Evolutionary conservation across 2,113 vertebrate genomes (phyloP).

Genomic region (Gadus chalcogrammus): DNA sequence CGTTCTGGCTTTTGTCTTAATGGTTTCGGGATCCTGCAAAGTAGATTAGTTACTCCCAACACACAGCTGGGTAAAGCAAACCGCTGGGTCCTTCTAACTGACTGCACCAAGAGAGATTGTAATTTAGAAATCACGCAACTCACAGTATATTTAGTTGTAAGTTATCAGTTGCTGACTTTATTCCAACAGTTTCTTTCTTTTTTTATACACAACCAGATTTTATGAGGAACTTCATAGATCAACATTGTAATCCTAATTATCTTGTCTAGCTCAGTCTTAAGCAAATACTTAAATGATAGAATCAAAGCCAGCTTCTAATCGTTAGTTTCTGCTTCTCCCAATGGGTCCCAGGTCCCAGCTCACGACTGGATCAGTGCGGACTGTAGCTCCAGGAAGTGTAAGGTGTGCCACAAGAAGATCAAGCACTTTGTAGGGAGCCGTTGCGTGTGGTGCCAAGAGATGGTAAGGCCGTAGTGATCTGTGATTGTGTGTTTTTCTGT

Average conservation of each 20-base stretch:
- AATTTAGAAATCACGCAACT: constrained; percentile 14
- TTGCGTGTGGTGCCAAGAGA: constrained; percentile 87
- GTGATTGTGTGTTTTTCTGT: not conserved
- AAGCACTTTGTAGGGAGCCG: constrained; percentile 79
- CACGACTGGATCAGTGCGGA: constrained; percentile 85
- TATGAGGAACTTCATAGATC: too few relatives aligned
- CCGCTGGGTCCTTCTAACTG: too few relatives aligned
- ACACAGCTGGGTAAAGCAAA: too few relatives aligned
- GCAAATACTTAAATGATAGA: too few relatives aligned
- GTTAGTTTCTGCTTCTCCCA: too few relatives aligned
- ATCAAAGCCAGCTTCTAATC: too few relatives aligned
- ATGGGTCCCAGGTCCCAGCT: constrained; percentile 64
- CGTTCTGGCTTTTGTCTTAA: not conserved
- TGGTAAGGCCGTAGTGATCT: constrained; percentile 63
- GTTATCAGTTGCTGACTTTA: too few relatives aligned
- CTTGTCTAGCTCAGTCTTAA: too few relatives aligned
- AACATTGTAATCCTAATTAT: too few relatives aligned
- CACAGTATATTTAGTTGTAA: constrained; percentile 4
- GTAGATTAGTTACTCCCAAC: not conserved
- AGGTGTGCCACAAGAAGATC: constrained; percentile 86
- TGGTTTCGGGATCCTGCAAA: not conserved
- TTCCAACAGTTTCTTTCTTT: constrained; percentile 10
- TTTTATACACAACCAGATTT: too few relatives aligned
- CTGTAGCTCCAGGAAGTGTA: constrained; percentile 79
- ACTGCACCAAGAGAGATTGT: not conserved